phyloP scores from a whole-genome alignment of 2,888 invertebrate species.

The Mesopsocus fuscifrons region DNA sequence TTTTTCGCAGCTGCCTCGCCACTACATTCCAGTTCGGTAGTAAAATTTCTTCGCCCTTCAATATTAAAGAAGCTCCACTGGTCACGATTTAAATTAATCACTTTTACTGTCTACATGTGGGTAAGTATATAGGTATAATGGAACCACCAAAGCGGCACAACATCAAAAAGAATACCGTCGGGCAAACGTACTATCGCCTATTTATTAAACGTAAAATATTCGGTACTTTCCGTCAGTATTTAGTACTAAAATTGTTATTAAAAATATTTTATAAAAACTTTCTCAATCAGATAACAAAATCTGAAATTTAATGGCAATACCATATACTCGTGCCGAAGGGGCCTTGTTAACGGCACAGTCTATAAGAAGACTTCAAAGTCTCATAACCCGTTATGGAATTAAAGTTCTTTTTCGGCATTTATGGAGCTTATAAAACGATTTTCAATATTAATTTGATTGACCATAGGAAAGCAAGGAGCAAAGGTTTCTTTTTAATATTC shows the following conservation, averaged over 20 bases:
- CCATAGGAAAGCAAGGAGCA: not conserved
- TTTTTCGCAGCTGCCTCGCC: too few relatives aligned
- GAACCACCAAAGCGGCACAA: too few relatives aligned
- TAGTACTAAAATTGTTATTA: conserved; percentile 9
- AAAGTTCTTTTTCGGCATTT: too few relatives aligned
- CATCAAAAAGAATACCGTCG: too few relatives aligned
- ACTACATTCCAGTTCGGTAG: too few relatives aligned
- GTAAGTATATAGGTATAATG: too few relatives aligned
- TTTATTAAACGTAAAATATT: conserved; percentile 8
- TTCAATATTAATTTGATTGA: not conserved
- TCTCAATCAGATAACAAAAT: conserved; percentile 7
- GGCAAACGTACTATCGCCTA: not conserved
- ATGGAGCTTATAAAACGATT: not conserved
- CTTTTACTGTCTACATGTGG: too few relatives aligned
- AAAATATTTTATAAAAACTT: conserved; percentile 7
- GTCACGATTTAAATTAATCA: too few relatives aligned
- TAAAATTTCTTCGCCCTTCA: too few relatives aligned
- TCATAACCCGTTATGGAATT: too few relatives aligned
- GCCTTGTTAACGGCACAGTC: conserved; percentile 4
- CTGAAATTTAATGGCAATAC: conserved; percentile 9
- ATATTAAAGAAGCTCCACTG: too few relatives aligned
- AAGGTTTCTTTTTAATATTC: not conserved
- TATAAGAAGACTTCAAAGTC: not conserved
- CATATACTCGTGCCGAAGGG: conserved; percentile 5
- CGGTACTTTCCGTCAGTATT: conserved; percentile 7